Evolutionary conservation across 2,113 vertebrate species (phyloP).

Genomic region (Engraulis encrasicolus): DNA sequence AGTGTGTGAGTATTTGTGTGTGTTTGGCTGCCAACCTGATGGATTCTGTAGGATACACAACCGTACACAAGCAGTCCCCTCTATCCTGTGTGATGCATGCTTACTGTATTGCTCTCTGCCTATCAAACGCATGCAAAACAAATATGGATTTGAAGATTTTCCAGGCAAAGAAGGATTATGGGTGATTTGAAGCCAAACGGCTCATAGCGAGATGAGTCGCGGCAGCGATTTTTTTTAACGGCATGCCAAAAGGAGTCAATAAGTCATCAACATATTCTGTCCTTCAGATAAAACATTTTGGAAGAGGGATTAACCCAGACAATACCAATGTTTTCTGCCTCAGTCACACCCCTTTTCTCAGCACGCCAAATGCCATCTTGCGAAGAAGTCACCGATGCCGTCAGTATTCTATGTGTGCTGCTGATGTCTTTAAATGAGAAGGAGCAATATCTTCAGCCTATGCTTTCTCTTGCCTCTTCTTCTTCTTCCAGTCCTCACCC

Average conservation of each 20-base stretch:
- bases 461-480: neutral
- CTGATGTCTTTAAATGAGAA: neutral
- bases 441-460: neutral
- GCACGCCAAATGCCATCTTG: neutral
- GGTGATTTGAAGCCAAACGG: constrained; percentile 47
- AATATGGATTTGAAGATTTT: constrained; percentile 53
- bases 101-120: neutral
- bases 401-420: neutral
- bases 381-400: neutral
- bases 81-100: neutral
- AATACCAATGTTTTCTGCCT: constrained; percentile 40
- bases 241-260: constrained; percentile 61
- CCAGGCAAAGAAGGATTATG: constrained; percentile 55
- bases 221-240: constrained; percentile 32
- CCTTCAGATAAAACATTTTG: constrained; percentile 53
- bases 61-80: neutral
- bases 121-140: constrained; percentile 7
- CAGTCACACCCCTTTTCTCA: neutral
- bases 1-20: neutral
- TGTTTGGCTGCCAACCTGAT: neutral
- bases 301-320: constrained; percentile 52
- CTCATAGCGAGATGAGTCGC: constrained; percentile 46
- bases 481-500: neutral
- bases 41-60: constrained; percentile 14
- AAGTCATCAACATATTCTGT: constrained; percentile 57